These are phyloP conservation scores for Calliscelio sp. DNA, from an alignment of 2,888 invertebrate genomes.

Conservation along the genomic window DNA sequence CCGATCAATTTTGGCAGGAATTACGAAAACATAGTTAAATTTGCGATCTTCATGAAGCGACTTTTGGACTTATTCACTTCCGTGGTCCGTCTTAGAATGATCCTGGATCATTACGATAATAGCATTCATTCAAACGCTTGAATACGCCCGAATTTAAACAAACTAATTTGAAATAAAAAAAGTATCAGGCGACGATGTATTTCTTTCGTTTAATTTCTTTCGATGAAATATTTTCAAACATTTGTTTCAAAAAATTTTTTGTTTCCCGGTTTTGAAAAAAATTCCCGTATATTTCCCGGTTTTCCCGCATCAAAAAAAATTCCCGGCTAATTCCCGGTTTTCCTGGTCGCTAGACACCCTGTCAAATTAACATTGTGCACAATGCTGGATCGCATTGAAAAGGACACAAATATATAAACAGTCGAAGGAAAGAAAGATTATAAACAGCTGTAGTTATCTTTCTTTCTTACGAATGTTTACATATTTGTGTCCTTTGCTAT, in stretches of 20 bases:
- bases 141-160: slow-evolving; percentile 5
- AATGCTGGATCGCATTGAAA: too few relatives aligned
- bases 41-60: not conserved
- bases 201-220: not conserved
- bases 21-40: slow-evolving; percentile 2
- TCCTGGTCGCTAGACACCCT: not conserved
- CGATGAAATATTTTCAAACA: not conserved
- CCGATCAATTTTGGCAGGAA: not conserved
- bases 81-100: not conserved
- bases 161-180: not conserved
- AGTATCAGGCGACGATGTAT: not conserved
- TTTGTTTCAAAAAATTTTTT: not conserved
- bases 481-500: too few relatives aligned
- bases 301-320: slow-evolving; percentile 5
- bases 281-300: slow-evolving; percentile 5
- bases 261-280: not conserved
- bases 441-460: too few relatives aligned
- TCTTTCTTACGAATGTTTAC: too few relatives aligned
- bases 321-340: slow-evolving; percentile 1
- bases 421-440: too few relatives aligned
- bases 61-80: not conserved
- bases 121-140: not conserved
- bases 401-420: too few relatives aligned
- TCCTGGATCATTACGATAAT: not conserved
- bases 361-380: too few relatives aligned